Percentiles rank a stretch among this genome's conserved stretches.
These are phyloP conservation scores for Motacilla tschutschensis DNA, from an alignment of 2,113 vertebrate species.

Conservation along the genomic window DNA sequence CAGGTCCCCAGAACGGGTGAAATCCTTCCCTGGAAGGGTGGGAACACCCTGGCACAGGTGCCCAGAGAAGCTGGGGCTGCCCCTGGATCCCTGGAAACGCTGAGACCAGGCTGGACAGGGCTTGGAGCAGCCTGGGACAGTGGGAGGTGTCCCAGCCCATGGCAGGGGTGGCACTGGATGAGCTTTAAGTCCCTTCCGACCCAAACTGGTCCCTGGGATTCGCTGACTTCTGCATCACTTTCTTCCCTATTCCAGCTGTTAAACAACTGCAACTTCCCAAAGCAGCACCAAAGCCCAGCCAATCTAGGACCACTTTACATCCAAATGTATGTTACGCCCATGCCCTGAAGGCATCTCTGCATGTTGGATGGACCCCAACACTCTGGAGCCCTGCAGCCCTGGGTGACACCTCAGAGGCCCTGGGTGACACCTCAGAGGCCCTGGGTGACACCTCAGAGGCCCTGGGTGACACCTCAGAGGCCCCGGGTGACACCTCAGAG, in stretches of 20 bases:
- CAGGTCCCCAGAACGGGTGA: not conserved
- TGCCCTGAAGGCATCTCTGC: not conserved
- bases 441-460: not conserved
- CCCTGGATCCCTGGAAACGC: not conserved
- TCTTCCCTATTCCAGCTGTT: not conserved
- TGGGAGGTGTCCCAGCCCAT: not conserved
- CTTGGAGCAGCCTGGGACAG: not conserved
- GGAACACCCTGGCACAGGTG: rapidly evolving
- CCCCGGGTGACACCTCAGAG: too few species aligned
- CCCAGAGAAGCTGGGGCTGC: not conserved
- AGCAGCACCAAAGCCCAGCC: not conserved
- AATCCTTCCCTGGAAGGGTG: not conserved
- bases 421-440: not conserved
- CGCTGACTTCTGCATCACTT: not conserved
- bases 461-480: too few species aligned
- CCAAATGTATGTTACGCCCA: not conserved
- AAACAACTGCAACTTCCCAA: not conserved
- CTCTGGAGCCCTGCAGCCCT: not conserved
- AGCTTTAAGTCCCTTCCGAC: not conserved
- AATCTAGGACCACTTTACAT: rapidly evolving
- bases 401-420: not conserved
- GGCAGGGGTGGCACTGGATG: not conserved
- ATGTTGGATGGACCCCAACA: not conserved
- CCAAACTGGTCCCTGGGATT: not conserved
- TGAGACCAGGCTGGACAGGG: rapidly evolving